These are phyloP conservation scores for Chromoteleia sp. DNA, from an alignment of 2,888 invertebrate genomes.

Conservation along the genomic window DNA sequence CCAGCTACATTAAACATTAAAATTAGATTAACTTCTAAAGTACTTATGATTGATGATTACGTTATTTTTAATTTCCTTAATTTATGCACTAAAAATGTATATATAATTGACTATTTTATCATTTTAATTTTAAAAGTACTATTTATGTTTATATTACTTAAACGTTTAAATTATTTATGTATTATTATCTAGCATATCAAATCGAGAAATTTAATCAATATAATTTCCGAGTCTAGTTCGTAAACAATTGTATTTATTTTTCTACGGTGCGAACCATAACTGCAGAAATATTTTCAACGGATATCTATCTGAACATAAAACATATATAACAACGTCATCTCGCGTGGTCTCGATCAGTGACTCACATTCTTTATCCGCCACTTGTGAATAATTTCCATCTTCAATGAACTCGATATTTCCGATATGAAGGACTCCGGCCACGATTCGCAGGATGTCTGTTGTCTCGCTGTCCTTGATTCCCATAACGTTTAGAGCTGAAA, in stretches of 20 bases:
- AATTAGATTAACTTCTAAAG: no score
- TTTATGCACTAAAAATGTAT: no score
- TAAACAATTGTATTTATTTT: slow-evolving; percentile 18
- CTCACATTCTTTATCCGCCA: slow-evolving; percentile 87
- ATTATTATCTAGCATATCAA: no score
- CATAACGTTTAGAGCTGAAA: slow-evolving; percentile 87
- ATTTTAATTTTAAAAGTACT: no score
- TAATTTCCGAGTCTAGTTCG: neutral
- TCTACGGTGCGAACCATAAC: neutral
- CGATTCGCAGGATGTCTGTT: slow-evolving; percentile 86
- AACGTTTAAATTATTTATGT: no score
- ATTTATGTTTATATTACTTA: no score
- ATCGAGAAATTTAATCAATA: no score
- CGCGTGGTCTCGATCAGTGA: slow-evolving; percentile 23
- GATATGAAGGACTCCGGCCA: slow-evolving; percentile 88
- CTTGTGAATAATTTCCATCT: slow-evolving; percentile 86
- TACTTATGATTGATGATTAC: no score
- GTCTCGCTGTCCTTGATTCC: slow-evolving; percentile 86
- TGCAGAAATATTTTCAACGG: slow-evolving; percentile 15
- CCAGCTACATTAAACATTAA: no score
- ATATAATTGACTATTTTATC: no score
- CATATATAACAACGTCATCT: slow-evolving; percentile 28
- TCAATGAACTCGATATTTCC: slow-evolving; percentile 87
- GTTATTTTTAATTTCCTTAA: no score
- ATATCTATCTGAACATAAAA: slow-evolving; percentile 15